phyloP scores from a whole-genome alignment of 92 coral and sea anemone species.

The Isaurus tuberculatus region DNA sequence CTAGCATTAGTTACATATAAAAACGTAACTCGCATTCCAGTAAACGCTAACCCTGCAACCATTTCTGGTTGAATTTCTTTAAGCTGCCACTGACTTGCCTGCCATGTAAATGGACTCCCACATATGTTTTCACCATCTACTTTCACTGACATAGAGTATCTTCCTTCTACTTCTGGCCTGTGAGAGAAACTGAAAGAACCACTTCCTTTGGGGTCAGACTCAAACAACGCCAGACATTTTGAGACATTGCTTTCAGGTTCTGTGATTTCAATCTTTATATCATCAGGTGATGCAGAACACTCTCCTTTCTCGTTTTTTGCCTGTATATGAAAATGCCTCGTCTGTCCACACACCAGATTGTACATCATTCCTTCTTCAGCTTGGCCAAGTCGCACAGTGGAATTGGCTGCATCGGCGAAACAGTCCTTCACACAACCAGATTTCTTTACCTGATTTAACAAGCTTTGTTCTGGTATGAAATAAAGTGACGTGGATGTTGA shows the following conservation, averaged over 20 bases:
- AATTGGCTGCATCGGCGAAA: neutral
- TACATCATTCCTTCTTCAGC: slow-evolving; percentile 40
- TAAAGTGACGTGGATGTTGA: slow-evolving; percentile 2
- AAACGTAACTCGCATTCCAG: neutral
- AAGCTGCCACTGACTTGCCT: neutral
- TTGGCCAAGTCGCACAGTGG: slow-evolving; percentile 26
- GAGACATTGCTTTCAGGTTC: neutral
- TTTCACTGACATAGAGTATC: slow-evolving; percentile 20
- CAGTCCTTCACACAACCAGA: slow-evolving; percentile 8
- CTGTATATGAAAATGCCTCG: neutral
- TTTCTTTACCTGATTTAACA: neutral
- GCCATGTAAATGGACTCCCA: slow-evolving; percentile 17
- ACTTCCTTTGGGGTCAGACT: slow-evolving; percentile 6
- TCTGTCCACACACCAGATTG: slow-evolving; percentile 29
- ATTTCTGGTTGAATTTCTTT: neutral
- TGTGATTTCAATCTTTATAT: neutral
- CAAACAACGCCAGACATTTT: neutral
- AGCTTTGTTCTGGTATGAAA: neutral
- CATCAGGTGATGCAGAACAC: neutral
- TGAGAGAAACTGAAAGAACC: slow-evolving; percentile 21
- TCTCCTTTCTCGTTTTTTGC: slow-evolving; percentile 14
- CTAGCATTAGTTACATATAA: neutral
- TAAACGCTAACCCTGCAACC: neutral
- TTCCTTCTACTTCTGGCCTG: slow-evolving; percentile 17
- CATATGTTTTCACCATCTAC: neutral